phyloP scores from a whole-genome alignment of 2,888 invertebrate species.

The Heliconius aoede region DNA sequence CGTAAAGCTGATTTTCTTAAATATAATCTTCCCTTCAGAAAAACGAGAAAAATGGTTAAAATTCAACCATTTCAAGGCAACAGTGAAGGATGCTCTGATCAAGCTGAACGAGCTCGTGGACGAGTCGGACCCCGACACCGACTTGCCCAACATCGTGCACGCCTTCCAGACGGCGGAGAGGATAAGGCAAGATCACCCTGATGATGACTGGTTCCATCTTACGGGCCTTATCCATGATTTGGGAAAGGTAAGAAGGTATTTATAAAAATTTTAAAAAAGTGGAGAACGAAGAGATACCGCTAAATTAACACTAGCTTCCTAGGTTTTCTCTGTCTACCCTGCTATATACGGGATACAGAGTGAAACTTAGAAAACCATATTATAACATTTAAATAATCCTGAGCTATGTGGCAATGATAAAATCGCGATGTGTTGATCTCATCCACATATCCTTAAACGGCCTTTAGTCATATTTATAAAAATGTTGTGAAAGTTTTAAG shows the following conservation, averaged over 20 bases:
- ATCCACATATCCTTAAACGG: slow-evolving; percentile 15
- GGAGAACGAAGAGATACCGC: neutral
- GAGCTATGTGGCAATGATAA: neutral
- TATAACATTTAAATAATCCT: neutral
- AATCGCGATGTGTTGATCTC: neutral
- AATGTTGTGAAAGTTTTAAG: no score
- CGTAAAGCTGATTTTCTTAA: no score
- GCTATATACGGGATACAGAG: no score
- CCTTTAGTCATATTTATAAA: slow-evolving; percentile 20
- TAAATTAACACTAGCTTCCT: neutral
- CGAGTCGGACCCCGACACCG: slow-evolving; percentile 97
- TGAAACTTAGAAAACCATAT: no score
- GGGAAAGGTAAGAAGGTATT: slow-evolving; percentile 88
- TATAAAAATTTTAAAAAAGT: neutral
- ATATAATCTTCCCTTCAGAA: neutral
- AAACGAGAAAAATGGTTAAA: slow-evolving; percentile 89
- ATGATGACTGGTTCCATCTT: slow-evolving; percentile 96
- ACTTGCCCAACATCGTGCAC: slow-evolving; percentile 96
- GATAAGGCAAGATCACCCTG: slow-evolving; percentile 91
- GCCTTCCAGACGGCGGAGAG: slow-evolving; percentile 98
- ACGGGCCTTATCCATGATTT: slow-evolving; percentile 97
- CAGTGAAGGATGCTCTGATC: slow-evolving; percentile 93
- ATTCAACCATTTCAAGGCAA: slow-evolving; percentile 92
- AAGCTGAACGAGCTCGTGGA: slow-evolving; percentile 95
- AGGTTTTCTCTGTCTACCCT: no score